A percentile compares a stretch with the other conserved stretches of the same genome.
Conservation (phyloP, 2,797 vertebrate species). For the Ibycter americanus region DNA sequence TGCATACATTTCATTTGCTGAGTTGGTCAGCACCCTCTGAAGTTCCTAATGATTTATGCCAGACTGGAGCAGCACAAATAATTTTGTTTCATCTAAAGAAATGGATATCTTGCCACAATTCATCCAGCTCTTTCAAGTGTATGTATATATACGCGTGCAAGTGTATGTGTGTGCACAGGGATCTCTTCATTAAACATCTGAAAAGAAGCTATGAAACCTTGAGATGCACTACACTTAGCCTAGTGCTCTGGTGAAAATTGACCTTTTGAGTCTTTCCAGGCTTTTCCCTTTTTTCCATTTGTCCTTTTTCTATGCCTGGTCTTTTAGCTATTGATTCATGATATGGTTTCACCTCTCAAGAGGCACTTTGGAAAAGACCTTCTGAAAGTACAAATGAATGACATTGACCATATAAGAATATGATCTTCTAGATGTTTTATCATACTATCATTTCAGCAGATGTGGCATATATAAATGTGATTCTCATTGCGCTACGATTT, state of each 20-base stretch:
- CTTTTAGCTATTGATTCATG: constrained; percentile 17
- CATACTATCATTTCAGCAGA: neutral
- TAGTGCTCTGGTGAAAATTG: neutral
- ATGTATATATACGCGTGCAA: accelerated
- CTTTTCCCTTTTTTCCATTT: neutral
- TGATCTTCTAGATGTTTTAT: constrained; percentile 9
- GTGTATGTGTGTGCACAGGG: neutral
- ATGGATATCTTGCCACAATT: neutral
- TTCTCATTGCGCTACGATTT: neutral
- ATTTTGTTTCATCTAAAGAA: neutral
- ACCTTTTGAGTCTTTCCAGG: constrained; percentile 3
- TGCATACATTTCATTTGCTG: neutral
- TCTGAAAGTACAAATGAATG: neutral
- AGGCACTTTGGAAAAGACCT: neutral
- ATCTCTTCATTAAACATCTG: neutral
- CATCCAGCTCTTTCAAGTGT: neutral
- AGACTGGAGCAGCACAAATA: neutral
- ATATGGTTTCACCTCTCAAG: neutral
- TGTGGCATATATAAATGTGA: neutral
- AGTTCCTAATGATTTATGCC: neutral
- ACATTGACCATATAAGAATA: neutral
- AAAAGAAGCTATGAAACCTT: neutral
- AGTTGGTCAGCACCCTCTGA: neutral
- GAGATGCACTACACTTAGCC: neutral
- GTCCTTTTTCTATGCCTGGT: constrained; percentile 3